Evolutionary conservation across 2,888 invertebrate genomes (phyloP), one percentile per base, ranked within the genome.

Genomic region (Nomada fucata): DNA sequence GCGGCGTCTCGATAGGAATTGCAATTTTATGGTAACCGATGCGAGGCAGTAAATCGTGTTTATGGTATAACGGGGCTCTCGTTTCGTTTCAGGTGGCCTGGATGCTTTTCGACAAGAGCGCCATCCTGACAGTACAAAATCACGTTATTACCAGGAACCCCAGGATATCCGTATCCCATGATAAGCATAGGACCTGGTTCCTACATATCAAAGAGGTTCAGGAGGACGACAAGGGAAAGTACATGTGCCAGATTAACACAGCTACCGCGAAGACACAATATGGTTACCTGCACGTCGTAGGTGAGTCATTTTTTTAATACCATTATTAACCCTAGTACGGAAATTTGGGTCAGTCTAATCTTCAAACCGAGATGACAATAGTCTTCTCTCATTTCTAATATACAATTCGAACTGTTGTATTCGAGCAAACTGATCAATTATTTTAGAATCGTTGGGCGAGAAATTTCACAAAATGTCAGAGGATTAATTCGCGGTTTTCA

Each of bases 71-170:
- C 76, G 47, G 15, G 67, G 68, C 71, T 76, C 74, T 60, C 86
- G 88, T 91, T 82, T 84, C 82, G 85, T 94, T 94, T 50, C 95
- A 98, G 98, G 98, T 98, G 86, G 98, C 98, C 90, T 98, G 98
- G 98, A 98, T 98, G 97, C 97, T 98, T 94, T 98, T 97, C 94
- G 98, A 98, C 94, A 98, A 98, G 94, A 98, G 98, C 71, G 98
- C 98, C 67, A 98, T 98, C 92, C 94, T 98, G 92, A 98, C 98
- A 63, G 98, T 98, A 70, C 98, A 98, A 94, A 98, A 97, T 94
- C 98, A 98, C 95, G 98, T 98, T 93, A 98, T 98, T 94, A 98
- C 98, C 74, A 96, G 98, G 91, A 98, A 98, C 95, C 97, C 98
- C 15, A 95, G 98, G 83, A 98, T 98, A 92, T 97, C 97, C 93